Evolutionary conservation across 2,797 vertebrate genomes (phyloP).

Genomic region (Platalea minor): DNA sequence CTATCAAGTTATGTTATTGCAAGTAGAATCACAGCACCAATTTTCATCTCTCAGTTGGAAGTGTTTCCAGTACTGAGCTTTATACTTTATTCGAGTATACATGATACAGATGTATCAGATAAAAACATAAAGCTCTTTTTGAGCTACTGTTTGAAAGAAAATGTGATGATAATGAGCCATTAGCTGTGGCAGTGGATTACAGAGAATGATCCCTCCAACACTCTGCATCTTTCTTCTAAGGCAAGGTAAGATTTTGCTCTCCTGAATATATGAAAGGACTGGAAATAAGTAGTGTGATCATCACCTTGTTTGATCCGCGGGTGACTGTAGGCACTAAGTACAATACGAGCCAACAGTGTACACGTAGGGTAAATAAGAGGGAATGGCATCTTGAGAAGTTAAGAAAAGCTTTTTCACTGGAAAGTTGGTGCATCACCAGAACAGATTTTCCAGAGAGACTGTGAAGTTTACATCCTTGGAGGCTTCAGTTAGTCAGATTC

Average conservation of each 20-base stretch:
- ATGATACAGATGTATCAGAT: not conserved
- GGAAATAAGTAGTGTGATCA: not conserved
- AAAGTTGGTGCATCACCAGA: not conserved
- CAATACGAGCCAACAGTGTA: not conserved
- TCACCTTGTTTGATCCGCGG: not conserved
- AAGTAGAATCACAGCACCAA: not conserved
- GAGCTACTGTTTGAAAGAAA: not conserved
- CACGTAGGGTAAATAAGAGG: not conserved
- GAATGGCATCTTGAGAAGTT: not conserved
- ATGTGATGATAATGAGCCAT: not conserved
- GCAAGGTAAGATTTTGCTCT: not conserved
- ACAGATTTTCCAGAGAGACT: not conserved
- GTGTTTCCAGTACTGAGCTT: not conserved
- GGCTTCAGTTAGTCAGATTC: not conserved
- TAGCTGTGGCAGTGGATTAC: not conserved
- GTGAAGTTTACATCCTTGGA: not conserved
- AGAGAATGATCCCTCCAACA: not conserved
- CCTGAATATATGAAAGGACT: not conserved
- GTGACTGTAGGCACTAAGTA: no score
- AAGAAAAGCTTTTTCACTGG: not conserved
- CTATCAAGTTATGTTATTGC: not conserved
- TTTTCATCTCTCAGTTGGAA: not conserved
- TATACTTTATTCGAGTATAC: not conserved
- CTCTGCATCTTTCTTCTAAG: not conserved
- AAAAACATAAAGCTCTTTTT: not conserved